Evolutionary conservation across 2,113 vertebrate species (phyloP).

Genomic region (Spheniscus mendiculus): DNA sequence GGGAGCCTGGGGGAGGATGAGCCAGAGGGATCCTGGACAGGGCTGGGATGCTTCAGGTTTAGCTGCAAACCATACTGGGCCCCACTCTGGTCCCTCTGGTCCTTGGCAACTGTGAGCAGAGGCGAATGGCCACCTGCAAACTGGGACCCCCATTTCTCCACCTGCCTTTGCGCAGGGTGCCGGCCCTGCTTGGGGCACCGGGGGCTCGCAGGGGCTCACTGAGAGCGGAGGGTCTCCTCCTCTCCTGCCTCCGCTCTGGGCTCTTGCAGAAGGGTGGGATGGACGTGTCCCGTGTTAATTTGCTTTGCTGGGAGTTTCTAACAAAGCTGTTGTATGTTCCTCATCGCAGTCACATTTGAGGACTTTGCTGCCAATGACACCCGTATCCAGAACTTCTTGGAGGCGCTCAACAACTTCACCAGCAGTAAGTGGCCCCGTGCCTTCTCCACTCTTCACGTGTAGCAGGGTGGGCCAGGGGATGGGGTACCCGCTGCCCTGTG

Average conservation of each 20-base stretch:
- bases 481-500: background rate
- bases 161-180: background rate
- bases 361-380: slow-evolving; percentile 82
- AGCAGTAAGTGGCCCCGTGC: slow-evolving; percentile 78
- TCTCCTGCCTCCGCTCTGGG: background rate
- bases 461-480: rapidly evolving
- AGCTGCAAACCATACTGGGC: background rate
- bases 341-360: slow-evolving; percentile 83
- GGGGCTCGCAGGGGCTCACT: background rate
- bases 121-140: background rate
- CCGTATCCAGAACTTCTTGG: slow-evolving; percentile 86
- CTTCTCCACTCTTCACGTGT: rapidly evolving
- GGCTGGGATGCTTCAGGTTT: background rate
- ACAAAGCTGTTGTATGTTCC: background rate
- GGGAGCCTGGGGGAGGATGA: background rate
- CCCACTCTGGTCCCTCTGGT: background rate
- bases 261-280: background rate
- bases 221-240: background rate
- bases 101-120: background rate
- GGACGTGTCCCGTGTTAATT: background rate
- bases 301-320: background rate
- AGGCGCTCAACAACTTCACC: slow-evolving; percentile 93
- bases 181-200: rapidly evolving
- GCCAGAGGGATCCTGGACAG: background rate
- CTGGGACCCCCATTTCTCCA: background rate